These are phyloP conservation scores for Chymomyza amoena DNA, from an alignment of 2,888 invertebrate genomes.

Conservation along the genomic window DNA sequence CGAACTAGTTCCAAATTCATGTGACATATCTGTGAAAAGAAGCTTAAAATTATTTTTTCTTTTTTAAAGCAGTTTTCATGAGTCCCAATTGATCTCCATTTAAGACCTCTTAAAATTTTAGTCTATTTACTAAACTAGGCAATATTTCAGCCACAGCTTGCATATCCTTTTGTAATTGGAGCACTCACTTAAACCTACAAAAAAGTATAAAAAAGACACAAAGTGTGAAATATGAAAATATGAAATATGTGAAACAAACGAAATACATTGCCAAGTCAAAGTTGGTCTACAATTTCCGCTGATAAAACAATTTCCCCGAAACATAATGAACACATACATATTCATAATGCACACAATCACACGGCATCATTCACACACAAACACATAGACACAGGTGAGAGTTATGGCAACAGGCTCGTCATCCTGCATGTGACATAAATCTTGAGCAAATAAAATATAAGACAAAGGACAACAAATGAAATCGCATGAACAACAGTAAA, in stretches of 20 bases:
- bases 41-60: too few relatives aligned
- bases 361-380: neutral
- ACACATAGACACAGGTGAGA: neutral
- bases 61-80: too few relatives aligned
- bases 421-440: slow-evolving; percentile 63
- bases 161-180: too few relatives aligned
- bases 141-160: too few relatives aligned
- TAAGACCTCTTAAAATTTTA: too few relatives aligned
- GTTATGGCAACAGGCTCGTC: slow-evolving; percentile 33
- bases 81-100: too few relatives aligned
- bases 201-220: too few relatives aligned
- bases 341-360: slow-evolving; percentile 45
- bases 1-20: too few relatives aligned
- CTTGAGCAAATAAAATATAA: slow-evolving; percentile 59
- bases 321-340: slow-evolving; percentile 68
- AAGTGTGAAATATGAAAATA: too few relatives aligned
- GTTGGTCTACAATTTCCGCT: slow-evolving; percentile 44
- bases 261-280: neutral
- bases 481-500: slow-evolving; percentile 55
- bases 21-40: too few relatives aligned
- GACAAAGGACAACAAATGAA: slow-evolving; percentile 52
- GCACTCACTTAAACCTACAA: too few relatives aligned
- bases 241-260: neutral
- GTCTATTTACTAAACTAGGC: too few relatives aligned
- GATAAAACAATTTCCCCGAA: slow-evolving; percentile 57